Evolutionary conservation across 2,113 vertebrate species (phyloP), one percentile per base, ranked within the genome.

Genomic region (Laticauda colubrina): DNA sequence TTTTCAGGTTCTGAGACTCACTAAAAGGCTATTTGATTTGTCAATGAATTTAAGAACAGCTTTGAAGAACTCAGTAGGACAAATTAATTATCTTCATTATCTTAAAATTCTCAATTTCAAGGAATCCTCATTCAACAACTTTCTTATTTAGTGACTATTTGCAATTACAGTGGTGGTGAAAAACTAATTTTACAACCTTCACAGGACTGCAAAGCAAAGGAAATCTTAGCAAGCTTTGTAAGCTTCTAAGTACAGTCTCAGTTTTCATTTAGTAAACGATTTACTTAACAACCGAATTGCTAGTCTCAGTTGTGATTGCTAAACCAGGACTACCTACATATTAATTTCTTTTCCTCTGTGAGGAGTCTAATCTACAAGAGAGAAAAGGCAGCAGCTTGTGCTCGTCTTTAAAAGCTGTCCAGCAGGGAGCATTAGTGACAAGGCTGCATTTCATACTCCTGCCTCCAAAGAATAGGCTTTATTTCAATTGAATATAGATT

Each of bases 401-500:
- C 29, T 88, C 94, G 90, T 92, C 3, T 90, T 93, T 75, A 7
- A 14, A 0, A 0, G 0, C 0, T 5, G 90, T 2, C 94, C 95
- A 91, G 94, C 39, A 96, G 96, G 87, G 94, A 1, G 34, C 93
- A 91, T 91, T 91, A 91, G 45, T 89, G 94, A 10, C 92, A 59
- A 59, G 89, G 9, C 29, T 86, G 43, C 89, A 24, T 20, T 88
- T 54, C 34, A 29, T 29, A 4, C n/a, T 56, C n/a, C 55, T 56
- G 34, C 20, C 21, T 87, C 61, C 85, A 53, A 59, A 53, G 43
- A 26, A 0, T 34, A 4, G 55, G 11, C 2, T 85, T 81, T 51
- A 51, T 59, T 89, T 54, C 53, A 85, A 34, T 4, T 39, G 55
- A 48, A 48, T 85, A 10, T 55, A 92, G 20, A 48, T 29, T 34